A percentile compares a stretch with the other conserved stretches of the same genome.
Evolutionary conservation across 2,113 vertebrate species (phyloP).

Genomic region (Calonectris borealis): DNA sequence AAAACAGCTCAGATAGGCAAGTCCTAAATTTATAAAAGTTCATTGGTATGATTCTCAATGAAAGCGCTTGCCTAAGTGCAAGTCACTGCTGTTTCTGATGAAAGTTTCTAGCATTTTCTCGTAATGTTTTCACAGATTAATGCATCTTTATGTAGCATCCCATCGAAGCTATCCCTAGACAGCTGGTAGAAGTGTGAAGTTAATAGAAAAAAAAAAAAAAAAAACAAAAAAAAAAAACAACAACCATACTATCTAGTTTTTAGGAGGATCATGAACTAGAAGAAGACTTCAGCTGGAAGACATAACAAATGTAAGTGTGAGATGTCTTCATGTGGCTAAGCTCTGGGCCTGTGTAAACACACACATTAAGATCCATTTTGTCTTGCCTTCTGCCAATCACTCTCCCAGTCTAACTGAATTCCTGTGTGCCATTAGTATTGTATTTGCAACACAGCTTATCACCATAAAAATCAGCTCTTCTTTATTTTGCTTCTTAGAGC

Average conservation of each 20-base stretch:
- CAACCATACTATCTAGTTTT: neutral
- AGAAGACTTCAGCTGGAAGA: neutral
- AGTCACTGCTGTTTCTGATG: neutral
- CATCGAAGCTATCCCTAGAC: neutral
- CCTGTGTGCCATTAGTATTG: rapidly evolving
- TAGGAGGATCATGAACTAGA: neutral
- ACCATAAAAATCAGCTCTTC: neutral
- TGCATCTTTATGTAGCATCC: neutral
- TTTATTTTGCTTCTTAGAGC: neutral
- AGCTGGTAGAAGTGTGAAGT: neutral
- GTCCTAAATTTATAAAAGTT: neutral
- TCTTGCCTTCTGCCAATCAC: neutral
- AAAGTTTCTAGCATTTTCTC: neutral
- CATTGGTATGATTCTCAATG: neutral
- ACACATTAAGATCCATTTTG: neutral
- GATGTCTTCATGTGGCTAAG: neutral
- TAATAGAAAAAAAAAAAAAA: neutral
- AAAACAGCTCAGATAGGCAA: neutral
- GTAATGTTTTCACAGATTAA: neutral
- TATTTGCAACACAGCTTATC: neutral
- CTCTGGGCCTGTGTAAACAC: neutral
- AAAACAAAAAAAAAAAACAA: no score
- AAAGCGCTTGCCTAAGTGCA: neutral
- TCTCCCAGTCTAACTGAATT: neutral
- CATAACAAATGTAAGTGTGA: neutral